phyloP scores from a whole-genome alignment of 2,888 invertebrate genomes.

The Melieria omissa region DNA sequence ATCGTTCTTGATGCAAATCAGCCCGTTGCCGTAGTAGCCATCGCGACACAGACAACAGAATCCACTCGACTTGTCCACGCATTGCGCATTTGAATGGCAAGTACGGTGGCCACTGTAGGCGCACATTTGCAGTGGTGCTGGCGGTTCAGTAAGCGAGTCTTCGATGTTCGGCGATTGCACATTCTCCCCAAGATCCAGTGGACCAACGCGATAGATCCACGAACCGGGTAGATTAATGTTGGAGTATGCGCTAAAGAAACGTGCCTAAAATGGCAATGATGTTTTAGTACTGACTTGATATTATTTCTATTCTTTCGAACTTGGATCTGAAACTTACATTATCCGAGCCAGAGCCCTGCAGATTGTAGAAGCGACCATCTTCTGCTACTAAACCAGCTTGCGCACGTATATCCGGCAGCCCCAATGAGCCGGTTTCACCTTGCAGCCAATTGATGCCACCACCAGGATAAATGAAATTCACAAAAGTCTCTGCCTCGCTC shows the following conservation, averaged over 20 bases:
- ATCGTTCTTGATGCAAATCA: constrained; percentile 85
- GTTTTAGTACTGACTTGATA: constrained; percentile 12
- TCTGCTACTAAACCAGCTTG: constrained; percentile 92
- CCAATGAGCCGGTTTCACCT: constrained; percentile 79
- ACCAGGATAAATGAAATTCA: constrained; percentile 87
- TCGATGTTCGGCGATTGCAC: constrained; percentile 76
- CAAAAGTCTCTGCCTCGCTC: constrained; percentile 75
- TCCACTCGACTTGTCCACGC: constrained; percentile 83
- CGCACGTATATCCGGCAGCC: constrained; percentile 87
- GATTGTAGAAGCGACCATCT: constrained; percentile 78
- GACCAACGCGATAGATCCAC: constrained; percentile 89
- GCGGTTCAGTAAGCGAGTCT: constrained; percentile 61
- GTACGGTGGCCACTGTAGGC: constrained; percentile 75
- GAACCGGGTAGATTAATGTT: constrained; percentile 87
- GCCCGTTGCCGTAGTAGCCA: constrained; percentile 94
- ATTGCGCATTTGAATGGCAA: constrained; percentile 85
- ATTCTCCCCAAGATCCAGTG: constrained; percentile 71
- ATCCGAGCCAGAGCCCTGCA: constrained; percentile 93
- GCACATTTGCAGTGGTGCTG: constrained; percentile 67
- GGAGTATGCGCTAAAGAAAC: constrained; percentile 76
- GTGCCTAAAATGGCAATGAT: constrained; percentile 51
- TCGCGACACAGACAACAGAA: constrained; percentile 89
- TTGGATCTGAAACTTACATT: constrained; percentile 69
- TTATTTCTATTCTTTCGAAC: constrained; percentile 18
- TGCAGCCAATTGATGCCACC: constrained; percentile 93